These are phyloP conservation scores for Rhamnusium bicolor DNA, from an alignment of 2,888 invertebrate species.

Conservation along the genomic window DNA sequence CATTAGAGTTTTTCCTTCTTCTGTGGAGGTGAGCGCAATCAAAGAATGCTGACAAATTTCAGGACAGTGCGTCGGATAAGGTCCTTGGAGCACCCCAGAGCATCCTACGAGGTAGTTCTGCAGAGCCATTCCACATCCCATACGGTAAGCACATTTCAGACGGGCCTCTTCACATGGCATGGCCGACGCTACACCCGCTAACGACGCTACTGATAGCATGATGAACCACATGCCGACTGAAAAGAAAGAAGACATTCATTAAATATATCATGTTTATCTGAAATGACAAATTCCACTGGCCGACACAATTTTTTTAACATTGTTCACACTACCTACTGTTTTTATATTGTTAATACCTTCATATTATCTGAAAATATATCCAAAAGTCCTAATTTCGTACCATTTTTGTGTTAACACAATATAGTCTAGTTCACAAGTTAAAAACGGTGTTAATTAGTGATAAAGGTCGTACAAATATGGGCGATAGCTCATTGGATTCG, in stretches of 20 bases:
- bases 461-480: too few relatives aligned
- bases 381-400: too few relatives aligned
- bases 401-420: too few relatives aligned
- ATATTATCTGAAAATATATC: too few relatives aligned
- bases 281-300: too few relatives aligned
- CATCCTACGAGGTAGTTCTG: slow-evolving; percentile 85
- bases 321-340: too few relatives aligned
- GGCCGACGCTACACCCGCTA: slow-evolving; percentile 60
- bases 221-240: slow-evolving; percentile 69
- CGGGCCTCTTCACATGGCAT: slow-evolving; percentile 79
- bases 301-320: too few relatives aligned
- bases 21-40: slow-evolving; percentile 85
- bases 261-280: too few relatives aligned
- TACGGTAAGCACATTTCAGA: slow-evolving; percentile 82
- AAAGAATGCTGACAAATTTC: slow-evolving; percentile 84
- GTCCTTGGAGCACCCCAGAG: slow-evolving; percentile 78
- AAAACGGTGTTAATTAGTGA: too few relatives aligned
- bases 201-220: slow-evolving; percentile 67
- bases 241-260: slow-evolving; percentile 38
- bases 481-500: too few relatives aligned
- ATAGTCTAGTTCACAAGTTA: too few relatives aligned
- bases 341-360: too few relatives aligned
- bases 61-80: slow-evolving; percentile 74
- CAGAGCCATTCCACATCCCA: slow-evolving; percentile 84
- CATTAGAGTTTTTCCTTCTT: slow-evolving; percentile 85